Percentiles rank a stretch among this genome's conserved stretches.
Evolutionary conservation across 2,113 vertebrate genomes (phyloP).

Genomic region (Oncorhynchus gorbuscha): DNA sequence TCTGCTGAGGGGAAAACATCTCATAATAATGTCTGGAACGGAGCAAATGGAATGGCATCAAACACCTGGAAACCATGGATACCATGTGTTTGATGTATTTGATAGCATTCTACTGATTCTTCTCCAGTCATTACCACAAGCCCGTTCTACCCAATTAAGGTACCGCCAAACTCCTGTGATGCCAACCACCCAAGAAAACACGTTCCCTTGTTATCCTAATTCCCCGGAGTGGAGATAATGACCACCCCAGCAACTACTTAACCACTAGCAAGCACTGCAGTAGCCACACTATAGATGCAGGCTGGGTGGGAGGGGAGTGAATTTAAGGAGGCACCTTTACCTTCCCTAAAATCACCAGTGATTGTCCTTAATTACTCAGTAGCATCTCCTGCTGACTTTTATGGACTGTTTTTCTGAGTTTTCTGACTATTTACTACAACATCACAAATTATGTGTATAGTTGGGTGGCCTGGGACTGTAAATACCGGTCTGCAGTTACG

Average conservation of each 20-base stretch:
- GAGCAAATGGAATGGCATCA: no score
- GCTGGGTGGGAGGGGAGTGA: neutral
- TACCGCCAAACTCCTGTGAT: no score
- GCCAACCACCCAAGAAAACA: no score
- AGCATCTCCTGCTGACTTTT: neutral
- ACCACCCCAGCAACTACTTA: neutral
- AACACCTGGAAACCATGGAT: no score
- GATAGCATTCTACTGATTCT: no score
- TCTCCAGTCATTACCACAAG: no score
- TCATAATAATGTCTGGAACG: no score
- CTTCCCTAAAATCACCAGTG: neutral
- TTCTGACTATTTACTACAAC: neutral
- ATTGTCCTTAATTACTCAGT: neutral
- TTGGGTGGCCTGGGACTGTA: neutral
- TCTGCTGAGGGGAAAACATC: no score
- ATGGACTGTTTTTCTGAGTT: neutral
- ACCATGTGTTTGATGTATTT: no score
- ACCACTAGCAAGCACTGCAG: neutral
- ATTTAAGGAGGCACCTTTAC: slow-evolving; percentile 51
- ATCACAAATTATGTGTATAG: neutral
- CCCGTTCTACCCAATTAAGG: no score
- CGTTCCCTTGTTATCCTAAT: no score
- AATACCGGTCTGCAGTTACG: neutral
- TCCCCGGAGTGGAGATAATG: no score
- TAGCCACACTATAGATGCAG: neutral